A percentile compares a stretch with the other conserved stretches of the same genome.
These are phyloP conservation scores for Himalopsyche phryganea DNA, from an alignment of 1,140 invertebrate species.

Conservation along the genomic window DNA sequence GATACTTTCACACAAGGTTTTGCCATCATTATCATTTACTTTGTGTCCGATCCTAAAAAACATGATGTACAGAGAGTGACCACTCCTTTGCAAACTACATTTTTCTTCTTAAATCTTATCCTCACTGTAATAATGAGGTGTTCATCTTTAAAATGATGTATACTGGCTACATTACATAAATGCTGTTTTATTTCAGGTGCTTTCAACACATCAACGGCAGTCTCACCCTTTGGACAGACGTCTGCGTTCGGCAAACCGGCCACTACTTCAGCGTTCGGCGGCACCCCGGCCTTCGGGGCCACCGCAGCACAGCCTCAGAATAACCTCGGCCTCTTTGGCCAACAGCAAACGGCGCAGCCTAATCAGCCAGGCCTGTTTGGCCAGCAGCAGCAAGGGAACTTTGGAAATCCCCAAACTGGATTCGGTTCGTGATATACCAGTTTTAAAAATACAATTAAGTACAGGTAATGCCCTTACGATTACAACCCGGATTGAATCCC, in stretches of 20 bases:
- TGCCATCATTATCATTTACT: too few relatives aligned
- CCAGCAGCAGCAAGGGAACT: slow-evolving; percentile 17
- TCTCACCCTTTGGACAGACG: slow-evolving; percentile 36
- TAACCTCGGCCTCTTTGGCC: neutral
- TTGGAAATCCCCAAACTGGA: slow-evolving; percentile 31
- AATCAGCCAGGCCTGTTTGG: neutral
- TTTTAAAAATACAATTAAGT: neutral
- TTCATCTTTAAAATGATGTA: neutral
- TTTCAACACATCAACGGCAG: slow-evolving; percentile 16
- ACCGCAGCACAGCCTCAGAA: neutral
- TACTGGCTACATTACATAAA: neutral
- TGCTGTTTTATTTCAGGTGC: slow-evolving; percentile 5
- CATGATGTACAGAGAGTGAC: too few relatives aligned
- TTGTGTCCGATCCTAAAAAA: too few relatives aligned
- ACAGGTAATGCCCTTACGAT: neutral
- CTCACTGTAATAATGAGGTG: neutral
- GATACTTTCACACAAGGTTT: too few relatives aligned
- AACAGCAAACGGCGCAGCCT: neutral
- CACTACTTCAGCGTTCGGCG: slow-evolving; percentile 28
- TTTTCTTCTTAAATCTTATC: neutral
- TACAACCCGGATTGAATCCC: neutral
- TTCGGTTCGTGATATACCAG: slow-evolving; percentile 4
- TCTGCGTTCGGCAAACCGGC: slow-evolving; percentile 39
- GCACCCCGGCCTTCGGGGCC: slow-evolving; percentile 5
- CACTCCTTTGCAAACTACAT: too few relatives aligned